Conservation (phyloP, 2,888 invertebrate genomes). For the Scaptomyza polygonia region DNA sequence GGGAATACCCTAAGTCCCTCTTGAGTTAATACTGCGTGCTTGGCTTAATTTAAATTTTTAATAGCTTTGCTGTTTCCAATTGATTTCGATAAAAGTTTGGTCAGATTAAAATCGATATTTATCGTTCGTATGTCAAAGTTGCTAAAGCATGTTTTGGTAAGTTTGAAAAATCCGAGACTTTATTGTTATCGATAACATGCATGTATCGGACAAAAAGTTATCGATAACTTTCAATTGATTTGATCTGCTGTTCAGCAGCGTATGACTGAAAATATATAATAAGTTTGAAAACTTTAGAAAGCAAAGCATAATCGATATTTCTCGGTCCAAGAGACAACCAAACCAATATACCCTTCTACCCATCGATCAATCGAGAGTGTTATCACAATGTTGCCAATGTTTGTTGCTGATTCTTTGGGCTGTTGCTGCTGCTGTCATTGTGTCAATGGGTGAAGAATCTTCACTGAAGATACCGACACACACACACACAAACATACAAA, state of each 20-base stretch:
- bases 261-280: too few relatives aligned
- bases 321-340: not conserved
- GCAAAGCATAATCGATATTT: not conserved
- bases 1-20: not conserved
- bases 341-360: not conserved
- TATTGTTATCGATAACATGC: not conserved
- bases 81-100: not conserved
- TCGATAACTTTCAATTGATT: too few relatives aligned
- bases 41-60: not conserved
- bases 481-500: not conserved
- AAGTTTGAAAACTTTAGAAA: too few relatives aligned
- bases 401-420: constrained; percentile 14
- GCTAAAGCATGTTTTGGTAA: too few relatives aligned
- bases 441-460: constrained; percentile 10
- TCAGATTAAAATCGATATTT: too few relatives aligned
- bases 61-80: not conserved
- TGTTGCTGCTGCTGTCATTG: constrained; percentile 10
- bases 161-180: too few relatives aligned
- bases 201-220: too few relatives aligned
- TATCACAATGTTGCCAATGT: constrained; percentile 16
- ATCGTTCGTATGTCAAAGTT: not conserved
- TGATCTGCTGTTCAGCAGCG: too few relatives aligned
- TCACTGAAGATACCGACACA: constrained; percentile 3
- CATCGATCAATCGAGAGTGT: not conserved
- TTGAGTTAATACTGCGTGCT: not conserved